A percentile compares a stretch with the other conserved stretches of the same genome.
These are phyloP conservation scores for Ciconia maguari DNA, from an alignment of 2,113 vertebrate species.

Conservation along the genomic window DNA sequence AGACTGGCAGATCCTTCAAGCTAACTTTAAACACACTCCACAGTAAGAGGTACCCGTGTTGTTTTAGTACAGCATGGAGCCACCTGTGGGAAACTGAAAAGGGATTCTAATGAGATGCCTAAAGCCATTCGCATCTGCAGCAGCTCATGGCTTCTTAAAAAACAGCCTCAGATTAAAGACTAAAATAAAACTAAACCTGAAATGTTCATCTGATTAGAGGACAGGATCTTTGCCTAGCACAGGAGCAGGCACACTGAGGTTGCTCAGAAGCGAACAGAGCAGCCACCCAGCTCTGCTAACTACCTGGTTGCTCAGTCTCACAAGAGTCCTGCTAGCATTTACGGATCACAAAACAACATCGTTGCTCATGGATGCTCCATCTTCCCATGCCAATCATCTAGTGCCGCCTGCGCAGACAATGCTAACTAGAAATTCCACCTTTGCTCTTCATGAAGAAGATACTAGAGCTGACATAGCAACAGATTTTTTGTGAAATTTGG, in stretches of 20 bases:
- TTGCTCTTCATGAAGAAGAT: background rate
- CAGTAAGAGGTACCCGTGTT: background rate
- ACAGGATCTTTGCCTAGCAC: background rate
- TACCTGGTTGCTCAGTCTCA: background rate
- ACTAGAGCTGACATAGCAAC: fast-evolving
- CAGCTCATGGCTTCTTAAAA: background rate
- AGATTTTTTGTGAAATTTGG: background rate
- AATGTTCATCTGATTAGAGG: background rate
- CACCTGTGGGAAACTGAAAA: background rate
- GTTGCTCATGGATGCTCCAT: background rate
- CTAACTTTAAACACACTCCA: background rate
- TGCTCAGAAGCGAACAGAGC: background rate
- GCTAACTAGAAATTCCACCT: background rate
- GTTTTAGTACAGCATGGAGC: background rate
- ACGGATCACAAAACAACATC: background rate
- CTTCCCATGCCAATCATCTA: background rate
- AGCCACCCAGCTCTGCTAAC: background rate
- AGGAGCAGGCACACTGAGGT: background rate
- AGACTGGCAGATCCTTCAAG: background rate
- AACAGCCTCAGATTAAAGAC: background rate
- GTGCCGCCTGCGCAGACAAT: background rate
- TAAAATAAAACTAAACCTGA: background rate
- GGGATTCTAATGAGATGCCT: background rate
- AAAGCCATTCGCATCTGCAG: background rate
- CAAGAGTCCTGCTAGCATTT: background rate